These are phyloP conservation scores for Unio delphinus DNA, from an alignment of 2,888 invertebrate species.

Conservation along the genomic window DNA sequence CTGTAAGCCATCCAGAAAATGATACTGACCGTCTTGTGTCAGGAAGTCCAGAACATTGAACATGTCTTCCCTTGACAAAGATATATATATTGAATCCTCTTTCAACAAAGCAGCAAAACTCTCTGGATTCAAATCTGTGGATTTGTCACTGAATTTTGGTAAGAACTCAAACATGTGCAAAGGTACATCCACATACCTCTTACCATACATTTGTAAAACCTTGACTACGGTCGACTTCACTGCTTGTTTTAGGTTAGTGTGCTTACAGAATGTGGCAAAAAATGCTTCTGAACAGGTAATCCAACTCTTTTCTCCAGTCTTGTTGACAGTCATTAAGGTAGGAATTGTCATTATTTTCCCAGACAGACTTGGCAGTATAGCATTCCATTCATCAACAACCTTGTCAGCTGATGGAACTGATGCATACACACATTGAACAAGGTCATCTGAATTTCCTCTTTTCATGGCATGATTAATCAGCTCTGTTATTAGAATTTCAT, in stretches of 20 bases:
- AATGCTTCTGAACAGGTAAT: too few relatives aligned
- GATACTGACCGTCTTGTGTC: neutral
- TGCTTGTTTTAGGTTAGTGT: too few relatives aligned
- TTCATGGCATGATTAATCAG: conserved; percentile 16
- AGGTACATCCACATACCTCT: too few relatives aligned
- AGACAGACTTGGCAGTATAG: conserved; percentile 28
- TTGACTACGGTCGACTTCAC: too few relatives aligned
- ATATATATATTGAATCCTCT: too few relatives aligned
- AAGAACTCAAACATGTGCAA: too few relatives aligned
- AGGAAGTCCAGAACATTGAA: conserved; percentile 12
- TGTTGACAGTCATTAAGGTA: conserved; percentile 2
- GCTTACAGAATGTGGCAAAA: too few relatives aligned
- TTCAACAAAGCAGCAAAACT: too few relatives aligned
- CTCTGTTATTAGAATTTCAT: conserved; percentile 30
- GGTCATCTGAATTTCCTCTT: conserved; percentile 6
- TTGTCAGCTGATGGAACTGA: conserved; percentile 19
- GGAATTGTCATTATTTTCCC: neutral
- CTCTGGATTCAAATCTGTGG: too few relatives aligned
- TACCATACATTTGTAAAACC: too few relatives aligned
- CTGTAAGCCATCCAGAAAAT: conserved; percentile 9
- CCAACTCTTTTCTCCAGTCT: too few relatives aligned
- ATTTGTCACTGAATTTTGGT: too few relatives aligned
- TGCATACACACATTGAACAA: conserved; percentile 18
- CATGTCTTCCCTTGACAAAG: conserved; percentile 1
- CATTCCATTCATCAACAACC: conserved; percentile 33